A percentile compares a stretch with the other conserved stretches of the same genome.
phyloP scores from a whole-genome alignment of 2,113 vertebrate species.

The Myrmecobius fasciatus region DNA sequence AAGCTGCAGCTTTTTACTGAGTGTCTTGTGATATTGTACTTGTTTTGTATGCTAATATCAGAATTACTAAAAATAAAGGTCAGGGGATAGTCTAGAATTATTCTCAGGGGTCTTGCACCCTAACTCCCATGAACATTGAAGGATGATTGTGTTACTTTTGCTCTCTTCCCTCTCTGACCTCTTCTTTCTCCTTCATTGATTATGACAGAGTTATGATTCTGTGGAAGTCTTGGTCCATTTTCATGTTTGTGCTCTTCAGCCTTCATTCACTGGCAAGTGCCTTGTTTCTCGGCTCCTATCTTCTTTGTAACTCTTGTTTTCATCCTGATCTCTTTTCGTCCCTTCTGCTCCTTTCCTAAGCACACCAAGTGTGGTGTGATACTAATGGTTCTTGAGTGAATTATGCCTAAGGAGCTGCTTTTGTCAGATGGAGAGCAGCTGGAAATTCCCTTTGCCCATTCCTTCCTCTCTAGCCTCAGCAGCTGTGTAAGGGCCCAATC shows the following conservation, averaged over 20 bases:
- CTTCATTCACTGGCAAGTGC: not conserved
- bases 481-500: not conserved
- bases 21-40: not conserved
- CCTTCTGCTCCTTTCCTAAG: not conserved
- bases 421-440: not conserved
- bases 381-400: not conserved
- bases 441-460: not conserved
- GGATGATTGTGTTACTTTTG: not conserved
- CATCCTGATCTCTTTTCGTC: not conserved
- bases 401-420: not conserved
- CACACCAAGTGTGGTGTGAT: not conserved
- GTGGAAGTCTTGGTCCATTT: not conserved
- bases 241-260: not conserved
- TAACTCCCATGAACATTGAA: not conserved
- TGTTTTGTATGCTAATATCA: not conserved
- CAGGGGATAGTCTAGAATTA: too few relatives aligned
- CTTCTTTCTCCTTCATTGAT: slow-evolving; percentile 3
- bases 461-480: not conserved
- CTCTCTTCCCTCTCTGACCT: not conserved
- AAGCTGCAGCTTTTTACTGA: not conserved
- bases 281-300: not conserved
- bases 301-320: not conserved
- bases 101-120: too few relatives aligned
- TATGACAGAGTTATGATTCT: not conserved
- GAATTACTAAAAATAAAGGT: not conserved